Evolutionary conservation across 2,113 vertebrate species (phyloP).

Genomic region (Castor canadensis): DNA sequence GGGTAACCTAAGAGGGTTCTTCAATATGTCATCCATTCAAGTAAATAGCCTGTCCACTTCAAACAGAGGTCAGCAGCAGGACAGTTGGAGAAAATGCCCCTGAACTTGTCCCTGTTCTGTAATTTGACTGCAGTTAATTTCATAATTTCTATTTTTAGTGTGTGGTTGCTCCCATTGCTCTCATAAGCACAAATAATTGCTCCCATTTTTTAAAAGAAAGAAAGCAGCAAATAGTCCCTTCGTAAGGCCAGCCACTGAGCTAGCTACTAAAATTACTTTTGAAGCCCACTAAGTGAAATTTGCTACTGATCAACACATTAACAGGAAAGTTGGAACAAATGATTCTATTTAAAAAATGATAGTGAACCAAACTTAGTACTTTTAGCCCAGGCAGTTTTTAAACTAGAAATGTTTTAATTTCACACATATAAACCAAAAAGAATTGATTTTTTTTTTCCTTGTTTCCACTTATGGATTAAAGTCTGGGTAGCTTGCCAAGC

Average conservation of each 20-base stretch:
- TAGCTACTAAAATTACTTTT: conserved; percentile 81
- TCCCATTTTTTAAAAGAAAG: conserved; percentile 82
- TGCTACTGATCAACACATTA: conserved; percentile 76
- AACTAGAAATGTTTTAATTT: conserved; percentile 76
- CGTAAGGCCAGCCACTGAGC: conserved; percentile 79
- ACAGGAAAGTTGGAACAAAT: conserved; percentile 73
- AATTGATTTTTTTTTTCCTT: conserved; percentile 66
- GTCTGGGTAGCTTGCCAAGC: conserved; percentile 61
- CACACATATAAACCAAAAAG: conserved; percentile 73
- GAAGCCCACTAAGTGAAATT: conserved; percentile 80
- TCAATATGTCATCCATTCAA: conserved; percentile 63
- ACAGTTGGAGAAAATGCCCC: conserved; percentile 65
- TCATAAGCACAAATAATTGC: conserved; percentile 83
- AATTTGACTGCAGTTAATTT: conserved; percentile 80
- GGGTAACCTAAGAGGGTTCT: conserved; percentile 7
- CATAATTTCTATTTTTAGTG: conserved; percentile 79
- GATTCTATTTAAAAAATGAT: conserved; percentile 64
- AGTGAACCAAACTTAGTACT: conserved; percentile 71
- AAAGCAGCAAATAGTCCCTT: conserved; percentile 75
- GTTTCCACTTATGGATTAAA: conserved; percentile 69
- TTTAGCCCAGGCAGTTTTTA: conserved; percentile 71
- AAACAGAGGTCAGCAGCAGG: conserved; percentile 76
- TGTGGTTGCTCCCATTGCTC: conserved; percentile 75
- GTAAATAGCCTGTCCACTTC: conserved; percentile 68
- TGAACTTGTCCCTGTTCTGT: conserved; percentile 72